Conservation (phyloP, 2,113 vertebrate species). For the Bothrops jararaca region DNA sequence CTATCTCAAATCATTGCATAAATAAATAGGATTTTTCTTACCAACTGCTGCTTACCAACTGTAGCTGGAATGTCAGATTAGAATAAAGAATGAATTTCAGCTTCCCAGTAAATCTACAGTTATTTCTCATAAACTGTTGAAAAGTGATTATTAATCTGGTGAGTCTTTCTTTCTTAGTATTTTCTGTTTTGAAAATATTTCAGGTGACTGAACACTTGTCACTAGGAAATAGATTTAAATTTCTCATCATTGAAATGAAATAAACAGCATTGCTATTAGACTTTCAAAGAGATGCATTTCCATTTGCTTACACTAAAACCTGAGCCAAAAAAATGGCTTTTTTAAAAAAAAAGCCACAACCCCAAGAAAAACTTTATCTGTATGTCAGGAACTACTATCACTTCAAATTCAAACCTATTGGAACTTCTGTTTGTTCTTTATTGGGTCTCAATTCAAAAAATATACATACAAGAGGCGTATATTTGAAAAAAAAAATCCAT, state of each 20-base stretch:
- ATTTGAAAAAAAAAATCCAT: no score
- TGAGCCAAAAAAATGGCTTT: no score
- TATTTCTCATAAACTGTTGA: neutral
- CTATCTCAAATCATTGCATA: neutral
- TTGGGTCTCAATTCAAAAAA: no score
- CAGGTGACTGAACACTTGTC: conserved; percentile 5
- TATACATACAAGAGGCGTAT: no score
- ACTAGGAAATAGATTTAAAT: conserved; percentile 5
- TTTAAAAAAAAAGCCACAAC: no score
- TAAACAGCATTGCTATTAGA: neutral
- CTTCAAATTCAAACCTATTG: no score
- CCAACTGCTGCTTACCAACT: neutral
- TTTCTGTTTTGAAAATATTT: neutral
- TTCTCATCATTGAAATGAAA: neutral
- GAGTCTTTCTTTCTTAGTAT: neutral
- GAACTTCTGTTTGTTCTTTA: no score
- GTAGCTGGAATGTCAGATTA: neutral
- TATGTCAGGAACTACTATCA: no score
- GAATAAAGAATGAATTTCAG: neutral
- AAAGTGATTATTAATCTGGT: neutral
- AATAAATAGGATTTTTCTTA: neutral
- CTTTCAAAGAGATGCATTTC: conserved; percentile 3
- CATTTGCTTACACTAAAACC: no score
- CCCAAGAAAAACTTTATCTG: no score
- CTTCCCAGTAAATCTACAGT: neutral